Evolutionary conservation across 2,888 invertebrate genomes (phyloP), one percentile per base, ranked within the genome.

Genomic region (Eudemis profundana): DNA sequence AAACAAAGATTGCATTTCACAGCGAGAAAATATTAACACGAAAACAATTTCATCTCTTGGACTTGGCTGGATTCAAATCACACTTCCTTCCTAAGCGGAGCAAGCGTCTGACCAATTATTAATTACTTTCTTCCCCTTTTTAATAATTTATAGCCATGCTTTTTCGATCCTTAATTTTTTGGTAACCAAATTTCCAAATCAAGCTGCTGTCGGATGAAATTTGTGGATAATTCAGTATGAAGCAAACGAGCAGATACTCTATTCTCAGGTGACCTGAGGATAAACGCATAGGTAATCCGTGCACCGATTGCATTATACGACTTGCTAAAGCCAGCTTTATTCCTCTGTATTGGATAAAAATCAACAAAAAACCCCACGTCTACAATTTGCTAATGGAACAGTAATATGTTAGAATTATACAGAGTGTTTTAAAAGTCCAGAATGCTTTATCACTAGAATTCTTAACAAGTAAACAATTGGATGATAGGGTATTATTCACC

Each of bases 91-190:
- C 23, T 19, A 8, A 15, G 10, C 40, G 38, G 23, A 23, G 23
- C 8, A 23, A 53, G 40, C 38, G 12, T 38, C 17, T 38, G 4
- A 23, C 19, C 40, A 53, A 53, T 40, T 53, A 53, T 53, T 53
- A 23, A 38, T 53, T 53, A 19, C 14, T 38, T 7, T 17, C 33
- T 12, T 38, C 5, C 14, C n/a, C 27, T 38, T 38, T 14, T 21
- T n/a, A 4, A 14, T 23, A 1, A 14, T 40, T 38, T 14, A 33
- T 10, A 33, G 33, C 7, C 53, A 7, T 38, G 21, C 21, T 40
- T 10, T 53, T 38, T 40, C 10, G 38, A 10, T 15, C 40, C 12
- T 38, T 38, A n/a, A n/a, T 23, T 23, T 23, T 53, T n/a, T 38
- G 12, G 29, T 3, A 49, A 33, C 2, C 0, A 33, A 5, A 4